phyloP scores from a whole-genome alignment of 64 coral and sea anemone genomes.

The Actinia equina region DNA sequence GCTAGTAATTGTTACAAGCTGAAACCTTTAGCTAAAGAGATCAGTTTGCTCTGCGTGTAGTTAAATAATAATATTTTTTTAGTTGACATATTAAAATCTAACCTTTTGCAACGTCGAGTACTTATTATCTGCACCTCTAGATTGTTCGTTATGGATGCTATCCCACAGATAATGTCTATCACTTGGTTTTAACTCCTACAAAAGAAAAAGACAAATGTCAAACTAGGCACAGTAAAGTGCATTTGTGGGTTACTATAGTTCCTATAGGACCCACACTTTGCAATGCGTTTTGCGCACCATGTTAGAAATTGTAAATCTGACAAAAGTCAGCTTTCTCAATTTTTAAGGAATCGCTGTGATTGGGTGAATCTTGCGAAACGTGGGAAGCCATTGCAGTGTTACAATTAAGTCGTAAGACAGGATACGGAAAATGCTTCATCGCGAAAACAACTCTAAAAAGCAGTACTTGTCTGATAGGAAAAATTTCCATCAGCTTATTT shows the following conservation, averaged over 20 bases:
- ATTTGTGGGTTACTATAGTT: no score
- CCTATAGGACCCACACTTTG: no score
- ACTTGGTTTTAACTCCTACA: constrained; percentile 32
- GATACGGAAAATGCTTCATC: no score
- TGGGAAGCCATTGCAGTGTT: background rate
- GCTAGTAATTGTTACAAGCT: no score
- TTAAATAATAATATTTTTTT: no score
- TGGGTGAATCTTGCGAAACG: no score
- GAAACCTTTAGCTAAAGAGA: no score
- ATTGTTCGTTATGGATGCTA: constrained; percentile 31
- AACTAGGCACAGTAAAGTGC: background rate
- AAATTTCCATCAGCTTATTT: no score
- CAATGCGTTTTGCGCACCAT: background rate
- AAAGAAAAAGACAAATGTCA: background rate
- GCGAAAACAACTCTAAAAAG: no score
- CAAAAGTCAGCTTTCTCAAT: background rate
- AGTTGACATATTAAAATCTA: background rate
- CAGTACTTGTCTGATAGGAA: no score
- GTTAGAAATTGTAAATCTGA: background rate
- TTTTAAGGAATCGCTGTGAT: no score
- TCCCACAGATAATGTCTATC: constrained; percentile 51
- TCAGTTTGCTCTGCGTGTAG: no score
- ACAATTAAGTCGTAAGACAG: background rate
- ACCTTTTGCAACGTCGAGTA: constrained; percentile 68
- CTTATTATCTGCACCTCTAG: constrained; percentile 37